phyloP scores from a whole-genome alignment of 2,113 vertebrate species.

The Tyto alba region DNA sequence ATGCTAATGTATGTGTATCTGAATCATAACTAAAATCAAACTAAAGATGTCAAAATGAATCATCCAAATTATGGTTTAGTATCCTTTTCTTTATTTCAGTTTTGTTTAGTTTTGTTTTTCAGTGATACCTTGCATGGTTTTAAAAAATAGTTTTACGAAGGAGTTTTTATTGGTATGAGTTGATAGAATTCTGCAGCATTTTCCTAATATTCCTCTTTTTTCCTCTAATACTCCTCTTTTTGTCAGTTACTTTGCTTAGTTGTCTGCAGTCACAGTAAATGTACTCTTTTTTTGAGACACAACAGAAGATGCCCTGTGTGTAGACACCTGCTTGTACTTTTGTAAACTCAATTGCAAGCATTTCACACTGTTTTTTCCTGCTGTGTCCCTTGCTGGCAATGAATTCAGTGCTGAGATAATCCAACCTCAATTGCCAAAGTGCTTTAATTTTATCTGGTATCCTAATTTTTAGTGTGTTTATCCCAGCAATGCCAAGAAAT shows the following conservation, averaged over 20 bases:
- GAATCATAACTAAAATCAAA: neutral
- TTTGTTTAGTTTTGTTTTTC: neutral
- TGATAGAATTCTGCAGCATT: neutral
- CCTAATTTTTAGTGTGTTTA: neutral
- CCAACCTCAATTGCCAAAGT: neutral
- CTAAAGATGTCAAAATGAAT: neutral
- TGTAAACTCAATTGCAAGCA: neutral
- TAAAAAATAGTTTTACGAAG: neutral
- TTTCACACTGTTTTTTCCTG: conserved; percentile 33
- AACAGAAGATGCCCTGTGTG: neutral
- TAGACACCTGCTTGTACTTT: conserved; percentile 1
- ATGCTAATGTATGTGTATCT: neutral
- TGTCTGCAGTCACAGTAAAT: neutral
- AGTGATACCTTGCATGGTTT: neutral
- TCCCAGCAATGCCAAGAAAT: neutral
- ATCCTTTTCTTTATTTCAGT: neutral
- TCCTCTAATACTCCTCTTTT: neutral
- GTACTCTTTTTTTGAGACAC: neutral
- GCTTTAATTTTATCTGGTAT: conserved; percentile 10
- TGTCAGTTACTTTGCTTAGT: neutral
- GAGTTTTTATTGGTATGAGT: neutral
- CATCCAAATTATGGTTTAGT: neutral
- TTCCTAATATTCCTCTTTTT: neutral
- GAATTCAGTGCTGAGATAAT: conserved; percentile 29
- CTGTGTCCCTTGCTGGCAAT: conserved; percentile 21